Percentiles rank a stretch among this genome's conserved stretches.
These are phyloP conservation scores for Eriocheir sinensis DNA, from an alignment of 1,140 invertebrate genomes.

Conservation along the genomic window DNA sequence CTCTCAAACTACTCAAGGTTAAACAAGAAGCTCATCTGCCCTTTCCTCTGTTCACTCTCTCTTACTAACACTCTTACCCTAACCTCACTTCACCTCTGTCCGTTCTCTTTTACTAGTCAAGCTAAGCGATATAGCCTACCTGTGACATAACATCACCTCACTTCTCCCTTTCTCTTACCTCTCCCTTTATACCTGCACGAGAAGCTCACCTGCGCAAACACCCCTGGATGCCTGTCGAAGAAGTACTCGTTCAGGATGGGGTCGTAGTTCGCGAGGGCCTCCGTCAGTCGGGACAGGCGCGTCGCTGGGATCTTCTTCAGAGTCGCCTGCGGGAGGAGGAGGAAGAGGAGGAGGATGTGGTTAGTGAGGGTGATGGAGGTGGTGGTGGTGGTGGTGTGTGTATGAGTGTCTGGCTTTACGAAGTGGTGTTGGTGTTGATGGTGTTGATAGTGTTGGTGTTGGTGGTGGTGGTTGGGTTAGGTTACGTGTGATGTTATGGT, in stretches of 20 bases:
- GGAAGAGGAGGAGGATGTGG: too few species aligned
- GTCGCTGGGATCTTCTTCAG: slow-evolving; percentile 95
- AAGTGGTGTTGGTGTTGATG: neutral
- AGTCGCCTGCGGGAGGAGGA: slow-evolving; percentile 86
- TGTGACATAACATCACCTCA: neutral
- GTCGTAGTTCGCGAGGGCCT: slow-evolving; percentile 95
- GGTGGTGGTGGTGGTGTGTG: too few species aligned
- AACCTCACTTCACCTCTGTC: neutral
- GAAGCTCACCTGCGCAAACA: slow-evolving; percentile 90
- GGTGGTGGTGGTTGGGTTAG: too few species aligned
- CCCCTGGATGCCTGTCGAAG: slow-evolving; percentile 98
- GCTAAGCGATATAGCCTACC: too few species aligned
- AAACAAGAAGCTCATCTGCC: neutral
- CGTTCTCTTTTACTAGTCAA: neutral
- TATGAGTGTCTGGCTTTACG: too few species aligned
- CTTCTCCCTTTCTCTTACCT: slow-evolving; percentile 34
- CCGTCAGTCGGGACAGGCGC: slow-evolving; percentile 86
- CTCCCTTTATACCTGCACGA: neutral
- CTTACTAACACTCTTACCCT: neutral
- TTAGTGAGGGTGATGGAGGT: too few species aligned
- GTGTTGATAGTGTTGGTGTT: too few species aligned
- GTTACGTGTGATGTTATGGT: too few species aligned
- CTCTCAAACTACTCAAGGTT: neutral
- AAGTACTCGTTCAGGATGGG: slow-evolving; percentile 99
- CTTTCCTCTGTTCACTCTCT: neutral